Percentiles rank a stretch among this genome's conserved stretches.
Conservation (phyloP, 2,113 vertebrate genomes). For the Amazona guildingii region DNA sequence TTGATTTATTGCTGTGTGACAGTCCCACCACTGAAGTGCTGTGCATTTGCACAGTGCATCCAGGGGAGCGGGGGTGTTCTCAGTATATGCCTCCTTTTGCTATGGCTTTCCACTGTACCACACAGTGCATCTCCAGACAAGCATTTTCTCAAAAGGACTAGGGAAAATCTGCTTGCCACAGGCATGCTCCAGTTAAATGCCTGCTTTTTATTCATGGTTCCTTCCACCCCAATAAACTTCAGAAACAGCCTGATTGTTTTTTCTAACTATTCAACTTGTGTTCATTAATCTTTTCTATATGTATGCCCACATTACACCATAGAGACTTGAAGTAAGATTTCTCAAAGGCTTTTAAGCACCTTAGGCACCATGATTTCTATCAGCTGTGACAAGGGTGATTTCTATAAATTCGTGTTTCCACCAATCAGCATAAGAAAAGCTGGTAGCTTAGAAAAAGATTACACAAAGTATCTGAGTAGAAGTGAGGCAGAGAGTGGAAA, state of each 20-base stretch:
- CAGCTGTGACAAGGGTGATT: not conserved
- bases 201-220: conserved; percentile 30
- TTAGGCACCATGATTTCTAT: not conserved
- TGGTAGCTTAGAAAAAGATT: not conserved
- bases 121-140: not conserved
- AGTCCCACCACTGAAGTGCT: not conserved
- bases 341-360: conserved; percentile 11
- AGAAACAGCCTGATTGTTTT: conserved; percentile 33
- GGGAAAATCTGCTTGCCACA: not conserved
- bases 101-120: rapidly evolving
- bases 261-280: not conserved
- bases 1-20: not conserved
- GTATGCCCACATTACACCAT: not conserved
- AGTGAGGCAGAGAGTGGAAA: not conserved
- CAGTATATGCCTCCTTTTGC: rapidly evolving
- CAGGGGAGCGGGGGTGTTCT: rapidly evolving
- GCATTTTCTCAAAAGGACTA: not conserved
- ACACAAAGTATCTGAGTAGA: not conserved
- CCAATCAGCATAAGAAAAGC: not conserved
- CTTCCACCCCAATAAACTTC: conserved; percentile 27
- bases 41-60: rapidly evolving
- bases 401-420: not conserved
- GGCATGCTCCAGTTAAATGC: not conserved
- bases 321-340: not conserved
- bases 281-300: conserved; percentile 20